Evolutionary conservation across 2,113 vertebrate genomes (phyloP), one percentile per base, ranked within the genome.

Genomic region (Eulacestoma nigropectus): DNA sequence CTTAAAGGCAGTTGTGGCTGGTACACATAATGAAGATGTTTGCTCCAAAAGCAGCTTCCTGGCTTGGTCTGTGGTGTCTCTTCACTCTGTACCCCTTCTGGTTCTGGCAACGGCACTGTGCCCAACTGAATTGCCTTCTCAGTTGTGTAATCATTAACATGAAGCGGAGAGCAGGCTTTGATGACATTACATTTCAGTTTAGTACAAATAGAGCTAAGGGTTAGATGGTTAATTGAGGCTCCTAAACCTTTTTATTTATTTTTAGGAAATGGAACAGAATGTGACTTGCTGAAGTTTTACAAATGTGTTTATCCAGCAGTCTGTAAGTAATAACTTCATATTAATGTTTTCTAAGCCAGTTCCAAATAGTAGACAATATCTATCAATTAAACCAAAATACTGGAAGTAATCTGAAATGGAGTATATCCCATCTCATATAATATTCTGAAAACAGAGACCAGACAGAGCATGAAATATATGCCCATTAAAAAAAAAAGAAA

Each of bases 261-360:
- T 97, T 97, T 93, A 97, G 98, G 98, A 95, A 97, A 96, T 50
- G 98, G 97, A 64, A 83, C 81, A 88, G 98, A 98, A 87, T 98
- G 98, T 87, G 96, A 98, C 69, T 87, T 98, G 90, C 77, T 97
- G 72, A 97, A 91, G 62, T 97, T 97, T 94, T 98, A 98, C 89
- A 97, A 72, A 21, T 98, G 98, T 93, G 98, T 98, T 88, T 98
- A 97, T 86, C 98, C 97, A 20, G 52, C 90, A 81, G 59, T 97
- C 39, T 92, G 98, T 98, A 98, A 98, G 98, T 98, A 93, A 41
- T 46, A 70, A 89, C 44, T 82, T 62, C 62, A 72, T 52, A 84
- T 86, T 86, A 20, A 21, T 75, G 16, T 47, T 72, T 68, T 72
- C 33, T 53, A 87, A 84, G 41, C 4, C n/a, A 70, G 77, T 42